Evolutionary conservation across 1,140 invertebrate species (phyloP).

Genomic region (Leptopilina boulardi): DNA sequence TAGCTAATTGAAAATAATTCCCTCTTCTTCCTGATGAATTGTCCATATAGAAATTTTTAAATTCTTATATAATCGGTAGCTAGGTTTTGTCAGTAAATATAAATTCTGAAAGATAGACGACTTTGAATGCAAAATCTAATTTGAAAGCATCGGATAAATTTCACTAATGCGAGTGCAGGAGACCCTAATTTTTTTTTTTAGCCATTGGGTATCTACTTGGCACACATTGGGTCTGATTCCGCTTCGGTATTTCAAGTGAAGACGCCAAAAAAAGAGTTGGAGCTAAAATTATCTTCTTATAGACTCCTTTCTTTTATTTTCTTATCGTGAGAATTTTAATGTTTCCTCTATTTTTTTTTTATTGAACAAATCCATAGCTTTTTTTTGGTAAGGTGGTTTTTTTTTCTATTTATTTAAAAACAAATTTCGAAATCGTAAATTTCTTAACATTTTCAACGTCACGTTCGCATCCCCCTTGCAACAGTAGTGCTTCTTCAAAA

Average conservation of each 20-base stretch:
- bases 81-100: no score
- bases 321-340: neutral
- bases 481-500: no score
- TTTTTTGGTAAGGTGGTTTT: no score
- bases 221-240: conserved; percentile 22
- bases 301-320: conserved; percentile 19
- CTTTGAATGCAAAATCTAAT: neutral
- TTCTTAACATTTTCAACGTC: no score
- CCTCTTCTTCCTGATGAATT: neutral
- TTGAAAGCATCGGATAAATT: neutral
- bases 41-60: no score
- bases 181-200: conserved; percentile 17
- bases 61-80: no score
- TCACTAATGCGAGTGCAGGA: conserved; percentile 5
- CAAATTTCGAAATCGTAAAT: no score
- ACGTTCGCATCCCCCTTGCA: no score
- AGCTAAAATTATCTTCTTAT: conserved; percentile 29
- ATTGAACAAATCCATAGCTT: no score
- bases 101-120: no score
- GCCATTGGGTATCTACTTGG: conserved; percentile 10
- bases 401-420: no score
- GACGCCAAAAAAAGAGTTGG: conserved; percentile 22
- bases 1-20: neutral
- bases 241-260: conserved; percentile 10
- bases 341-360: neutral